Evolutionary conservation across 2,113 vertebrate species (phyloP).

Genomic region (Dasyornis broadbenti): DNA sequence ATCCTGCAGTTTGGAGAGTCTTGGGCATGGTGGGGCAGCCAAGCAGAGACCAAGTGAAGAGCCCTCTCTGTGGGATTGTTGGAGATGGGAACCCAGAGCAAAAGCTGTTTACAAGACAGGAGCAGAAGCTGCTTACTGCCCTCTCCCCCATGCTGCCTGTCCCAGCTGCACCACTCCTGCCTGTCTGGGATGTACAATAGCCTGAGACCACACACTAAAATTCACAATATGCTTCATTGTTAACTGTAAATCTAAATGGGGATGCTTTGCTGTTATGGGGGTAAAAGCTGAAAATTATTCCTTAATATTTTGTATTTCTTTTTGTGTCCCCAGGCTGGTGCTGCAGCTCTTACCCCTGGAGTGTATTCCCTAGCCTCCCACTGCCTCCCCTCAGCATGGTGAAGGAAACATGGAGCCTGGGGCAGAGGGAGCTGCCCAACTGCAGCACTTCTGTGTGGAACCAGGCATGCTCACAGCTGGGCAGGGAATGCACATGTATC

Average conservation of each 20-base stretch:
- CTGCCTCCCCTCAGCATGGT: not conserved
- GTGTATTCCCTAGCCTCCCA: not conserved
- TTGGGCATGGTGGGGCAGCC: not conserved
- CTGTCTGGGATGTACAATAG: not conserved
- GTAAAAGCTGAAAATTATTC: not conserved
- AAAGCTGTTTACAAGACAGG: not conserved
- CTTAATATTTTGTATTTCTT: not conserved
- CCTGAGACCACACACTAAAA: not conserved
- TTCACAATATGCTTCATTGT: rapidly evolving
- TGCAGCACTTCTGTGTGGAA: not conserved
- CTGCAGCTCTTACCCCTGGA: not conserved
- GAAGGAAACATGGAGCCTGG: rapidly evolving
- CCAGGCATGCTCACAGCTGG: not conserved
- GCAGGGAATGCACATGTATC: not conserved
- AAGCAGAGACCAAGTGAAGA: not conserved
- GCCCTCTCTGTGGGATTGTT: not conserved
- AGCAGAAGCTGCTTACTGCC: not conserved
- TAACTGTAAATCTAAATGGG: not conserved
- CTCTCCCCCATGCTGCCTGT: rapidly evolving
- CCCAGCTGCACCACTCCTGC: not conserved
- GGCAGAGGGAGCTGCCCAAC: not conserved
- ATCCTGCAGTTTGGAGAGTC: not conserved
- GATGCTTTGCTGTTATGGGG: not conserved
- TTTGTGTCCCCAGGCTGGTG: not conserved
- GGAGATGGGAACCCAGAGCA: not conserved